Percentiles rank a stretch among this genome's conserved stretches.
Evolutionary conservation across 2,113 vertebrate species (phyloP).

Genomic region (Heterotis niloticus): DNA sequence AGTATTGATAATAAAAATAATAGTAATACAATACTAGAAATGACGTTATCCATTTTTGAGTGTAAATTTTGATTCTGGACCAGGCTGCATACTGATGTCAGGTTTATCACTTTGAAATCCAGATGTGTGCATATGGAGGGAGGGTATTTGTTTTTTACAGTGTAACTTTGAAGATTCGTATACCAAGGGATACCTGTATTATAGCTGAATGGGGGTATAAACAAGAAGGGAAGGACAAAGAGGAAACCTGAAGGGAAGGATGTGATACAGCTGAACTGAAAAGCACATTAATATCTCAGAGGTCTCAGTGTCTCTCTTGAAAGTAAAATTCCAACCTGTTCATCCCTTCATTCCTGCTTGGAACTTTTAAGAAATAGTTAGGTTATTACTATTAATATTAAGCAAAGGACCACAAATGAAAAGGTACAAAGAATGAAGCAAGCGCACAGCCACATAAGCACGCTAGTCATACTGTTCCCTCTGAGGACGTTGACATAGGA

Average conservation of each 20-base stretch:
- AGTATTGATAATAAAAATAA: too few relatives aligned
- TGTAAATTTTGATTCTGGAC: too few relatives aligned
- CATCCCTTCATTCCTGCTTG: conserved; percentile 40
- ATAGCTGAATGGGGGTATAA: background rate
- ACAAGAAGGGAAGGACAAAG: background rate
- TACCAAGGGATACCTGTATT: background rate
- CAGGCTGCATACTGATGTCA: too few relatives aligned
- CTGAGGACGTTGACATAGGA: too few relatives aligned
- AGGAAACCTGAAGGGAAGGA: background rate
- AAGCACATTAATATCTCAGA: conserved; percentile 46
- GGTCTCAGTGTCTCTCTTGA: conserved; percentile 59
- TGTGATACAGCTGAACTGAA: background rate
- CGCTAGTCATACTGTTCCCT: conserved; percentile 16
- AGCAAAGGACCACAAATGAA: conserved; percentile 36
- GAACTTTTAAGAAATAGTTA: conserved; percentile 59
- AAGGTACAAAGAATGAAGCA: conserved; percentile 5
- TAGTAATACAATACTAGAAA: too few relatives aligned
- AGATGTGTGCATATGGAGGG: too few relatives aligned
- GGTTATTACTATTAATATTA: conserved; percentile 69
- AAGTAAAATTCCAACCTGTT: conserved; percentile 20
- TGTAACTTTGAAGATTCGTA: too few relatives aligned
- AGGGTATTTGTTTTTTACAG: too few relatives aligned
- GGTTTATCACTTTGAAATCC: too few relatives aligned
- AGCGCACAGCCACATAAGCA: conserved; percentile 37
- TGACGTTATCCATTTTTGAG: too few relatives aligned